Conservation (phyloP, 2,888 invertebrate genomes). For the Theristus sp. region DNA sequence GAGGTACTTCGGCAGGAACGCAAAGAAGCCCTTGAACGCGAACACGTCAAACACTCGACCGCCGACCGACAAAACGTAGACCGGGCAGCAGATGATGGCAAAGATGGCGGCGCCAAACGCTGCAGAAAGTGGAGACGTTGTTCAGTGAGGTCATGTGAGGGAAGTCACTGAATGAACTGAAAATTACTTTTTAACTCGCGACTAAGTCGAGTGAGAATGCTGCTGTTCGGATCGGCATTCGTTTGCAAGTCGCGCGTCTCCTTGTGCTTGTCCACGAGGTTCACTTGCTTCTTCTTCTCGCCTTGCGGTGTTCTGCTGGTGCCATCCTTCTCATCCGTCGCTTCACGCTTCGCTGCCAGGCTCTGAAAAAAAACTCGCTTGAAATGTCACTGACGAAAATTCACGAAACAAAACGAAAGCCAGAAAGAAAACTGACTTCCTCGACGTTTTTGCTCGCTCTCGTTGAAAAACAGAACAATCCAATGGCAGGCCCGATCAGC, state of each 20-base stretch:
- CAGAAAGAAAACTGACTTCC: background rate
- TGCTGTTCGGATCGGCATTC: no score
- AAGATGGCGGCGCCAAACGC: conserved; percentile 7
- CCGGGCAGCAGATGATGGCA: conserved; percentile 15
- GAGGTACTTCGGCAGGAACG: conserved; percentile 26
- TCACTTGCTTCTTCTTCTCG: conserved; percentile 10
- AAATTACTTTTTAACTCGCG: no score
- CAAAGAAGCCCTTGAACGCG: conserved; percentile 27
- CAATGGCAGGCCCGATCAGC: conserved; percentile 23
- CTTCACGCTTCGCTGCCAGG: background rate
- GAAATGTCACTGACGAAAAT: background rate
- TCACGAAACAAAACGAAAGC: background rate
- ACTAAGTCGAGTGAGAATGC: no score
- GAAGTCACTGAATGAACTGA: no score
- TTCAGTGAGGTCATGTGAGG: background rate
- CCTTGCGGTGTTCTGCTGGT: background rate
- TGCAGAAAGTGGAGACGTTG: background rate
- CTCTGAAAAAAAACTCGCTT: background rate
- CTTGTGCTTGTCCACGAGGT: conserved; percentile 19
- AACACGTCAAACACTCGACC: conserved; percentile 27
- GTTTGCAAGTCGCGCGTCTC: background rate
- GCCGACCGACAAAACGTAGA: conserved; percentile 17
- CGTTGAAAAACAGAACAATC: conserved; percentile 28
- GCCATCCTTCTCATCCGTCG: background rate
- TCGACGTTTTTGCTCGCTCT: background rate